A percentile compares a stretch with the other conserved stretches of the same genome.
Evolutionary conservation across 2,113 vertebrate genomes (phyloP).

Genomic region (Ursus arctos): DNA sequence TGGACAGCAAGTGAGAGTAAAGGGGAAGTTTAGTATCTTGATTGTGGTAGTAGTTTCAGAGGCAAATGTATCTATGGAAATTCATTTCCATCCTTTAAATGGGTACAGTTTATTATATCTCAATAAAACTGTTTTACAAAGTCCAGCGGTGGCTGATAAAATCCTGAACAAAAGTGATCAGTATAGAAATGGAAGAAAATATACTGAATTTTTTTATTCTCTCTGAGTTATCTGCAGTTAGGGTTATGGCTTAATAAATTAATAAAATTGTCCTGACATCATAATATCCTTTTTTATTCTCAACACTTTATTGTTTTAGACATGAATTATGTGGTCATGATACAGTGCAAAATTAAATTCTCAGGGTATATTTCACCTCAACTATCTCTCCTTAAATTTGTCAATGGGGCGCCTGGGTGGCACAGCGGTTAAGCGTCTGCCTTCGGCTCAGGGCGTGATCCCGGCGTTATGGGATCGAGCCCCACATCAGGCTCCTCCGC

Average conservation of each 20-base stretch:
- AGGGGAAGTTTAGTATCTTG: not conserved
- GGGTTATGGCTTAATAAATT: too few relatives aligned
- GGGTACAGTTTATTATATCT: not conserved
- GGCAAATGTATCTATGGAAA: not conserved
- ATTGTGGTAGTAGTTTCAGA: not conserved
- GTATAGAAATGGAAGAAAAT: not conserved
- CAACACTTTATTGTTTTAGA: not conserved
- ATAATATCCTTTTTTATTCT: not conserved
- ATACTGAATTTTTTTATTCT: not conserved
- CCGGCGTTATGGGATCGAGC: too few relatives aligned
- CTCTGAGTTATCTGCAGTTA: not conserved
- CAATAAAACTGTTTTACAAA: not conserved
- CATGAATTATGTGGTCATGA: not conserved
- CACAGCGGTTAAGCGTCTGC: too few relatives aligned
- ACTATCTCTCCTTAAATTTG: not conserved
- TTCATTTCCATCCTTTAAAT: not conserved
- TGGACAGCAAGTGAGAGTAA: not conserved
- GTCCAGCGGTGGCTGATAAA: not conserved
- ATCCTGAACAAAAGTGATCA: not conserved
- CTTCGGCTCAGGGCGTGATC: too few relatives aligned
- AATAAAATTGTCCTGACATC: not conserved
- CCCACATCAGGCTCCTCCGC: too few relatives aligned
- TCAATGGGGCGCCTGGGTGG: not conserved
- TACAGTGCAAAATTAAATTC: not conserved
- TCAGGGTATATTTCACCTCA: not conserved